These are phyloP conservation scores for Lepidostoma basale DNA, from an alignment of 1,140 invertebrate species.

Conservation along the genomic window DNA sequence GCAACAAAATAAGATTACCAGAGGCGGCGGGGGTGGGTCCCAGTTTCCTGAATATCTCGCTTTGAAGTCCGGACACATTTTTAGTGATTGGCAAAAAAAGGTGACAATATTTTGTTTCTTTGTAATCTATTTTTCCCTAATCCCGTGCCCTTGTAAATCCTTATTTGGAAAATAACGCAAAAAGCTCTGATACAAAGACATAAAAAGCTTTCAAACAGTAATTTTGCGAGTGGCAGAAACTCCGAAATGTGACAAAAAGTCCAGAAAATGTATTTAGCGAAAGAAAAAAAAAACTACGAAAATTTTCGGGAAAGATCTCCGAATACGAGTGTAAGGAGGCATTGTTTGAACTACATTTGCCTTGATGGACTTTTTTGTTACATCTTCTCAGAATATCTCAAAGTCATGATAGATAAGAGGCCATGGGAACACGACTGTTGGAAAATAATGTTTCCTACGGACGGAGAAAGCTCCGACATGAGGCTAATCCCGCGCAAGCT, in stretches of 20 bases:
- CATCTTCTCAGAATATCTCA: slow-evolving; percentile 2
- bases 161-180: neutral
- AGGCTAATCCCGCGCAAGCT: too few relatives aligned
- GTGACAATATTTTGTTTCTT: neutral
- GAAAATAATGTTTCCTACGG: neutral
- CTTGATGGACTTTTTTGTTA: slow-evolving; percentile 15
- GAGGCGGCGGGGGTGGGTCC: too few relatives aligned
- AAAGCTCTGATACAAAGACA: neutral
- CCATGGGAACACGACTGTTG: neutral
- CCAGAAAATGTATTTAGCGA: neutral
- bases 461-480: too few relatives aligned
- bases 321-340: neutral
- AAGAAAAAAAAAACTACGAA: too few relatives aligned
- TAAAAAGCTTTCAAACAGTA: neutral
- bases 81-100: neutral
- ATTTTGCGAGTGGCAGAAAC: neutral
- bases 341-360: slow-evolving; percentile 14
- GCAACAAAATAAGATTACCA: too few relatives aligned
- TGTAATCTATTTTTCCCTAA: neutral
- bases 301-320: neutral
- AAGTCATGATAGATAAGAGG: slow-evolving; percentile 5
- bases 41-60: neutral
- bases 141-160: neutral
- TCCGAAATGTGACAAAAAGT: neutral
- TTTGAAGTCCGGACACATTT: neutral